phyloP scores from a whole-genome alignment of 2,113 vertebrate species.

The Platanista minor region DNA sequence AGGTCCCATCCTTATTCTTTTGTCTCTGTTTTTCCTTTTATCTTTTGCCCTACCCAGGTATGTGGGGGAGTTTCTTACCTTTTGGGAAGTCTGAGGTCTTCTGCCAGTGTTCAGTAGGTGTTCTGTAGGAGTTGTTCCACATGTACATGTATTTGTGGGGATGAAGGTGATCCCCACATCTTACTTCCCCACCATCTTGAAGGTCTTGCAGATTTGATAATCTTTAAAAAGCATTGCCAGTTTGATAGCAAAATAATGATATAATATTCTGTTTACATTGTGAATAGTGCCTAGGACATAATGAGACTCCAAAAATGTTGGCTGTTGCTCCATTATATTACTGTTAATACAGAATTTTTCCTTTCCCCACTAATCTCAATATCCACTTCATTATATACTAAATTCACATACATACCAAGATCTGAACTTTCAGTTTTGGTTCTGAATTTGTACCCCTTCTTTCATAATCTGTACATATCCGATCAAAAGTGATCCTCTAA shows the following conservation, averaged over 20 bases:
- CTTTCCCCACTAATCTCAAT: not conserved
- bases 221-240: not conserved
- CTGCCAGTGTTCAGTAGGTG: too few species aligned
- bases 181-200: too few species aligned
- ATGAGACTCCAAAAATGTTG: not conserved
- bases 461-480: not conserved
- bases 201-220: not conserved
- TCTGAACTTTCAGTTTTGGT: not conserved
- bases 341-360: not conserved
- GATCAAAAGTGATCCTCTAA: not conserved
- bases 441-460: not conserved
- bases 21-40: too few species aligned
- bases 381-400: constrained; percentile 15
- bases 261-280: not conserved
- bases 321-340: not conserved
- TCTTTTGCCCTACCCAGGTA: too few species aligned
- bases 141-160: too few species aligned
- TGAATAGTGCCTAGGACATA: not conserved
- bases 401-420: not conserved
- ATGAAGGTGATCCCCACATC: too few species aligned
- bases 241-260: not conserved
- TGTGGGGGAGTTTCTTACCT: too few species aligned
- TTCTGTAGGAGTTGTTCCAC: too few species aligned
- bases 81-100: too few species aligned
- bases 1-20: too few species aligned